Base-by-base conservation (phyloP, 64 coral and sea anemone species). In the Stichodactyla helianthus region DNA sequence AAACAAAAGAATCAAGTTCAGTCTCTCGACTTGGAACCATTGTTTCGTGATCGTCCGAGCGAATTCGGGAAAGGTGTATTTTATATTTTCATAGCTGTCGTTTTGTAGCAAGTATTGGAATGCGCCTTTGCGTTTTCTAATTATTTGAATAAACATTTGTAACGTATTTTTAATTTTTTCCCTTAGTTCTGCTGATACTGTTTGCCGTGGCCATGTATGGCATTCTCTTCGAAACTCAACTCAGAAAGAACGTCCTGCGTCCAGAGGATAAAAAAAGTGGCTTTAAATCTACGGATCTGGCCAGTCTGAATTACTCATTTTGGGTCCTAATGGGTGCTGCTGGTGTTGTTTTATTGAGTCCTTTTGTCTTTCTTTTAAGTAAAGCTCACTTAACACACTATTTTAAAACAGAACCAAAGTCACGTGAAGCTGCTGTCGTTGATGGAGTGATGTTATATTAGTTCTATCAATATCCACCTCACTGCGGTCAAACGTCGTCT, bases 401-500 rank as follows among this genome's bases (percentile, higher is more conserved):
- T 79, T 96, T 96, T 54, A 89, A 90, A 86, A 88, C 88, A 50
- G 16, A 15, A 18, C 54, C 44, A 20, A 87, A 88, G 77, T 50
- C 91, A 31, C 55, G 89, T 51, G 94, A 96, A 2, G 82, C 84
- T 59, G 82, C 88, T 19, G 86, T 84, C 28, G 87, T 70, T 5
- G 94, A 97, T 88, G 94, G 94, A 7, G 94, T 97, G 5, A 97
- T 97, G 94, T 84, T 96, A 52, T 96, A 96, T 80, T 96, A 87
- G n/a, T 44, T 44, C 35, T 44, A 44, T 44, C 35, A 44, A 44
- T 44, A 44, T 44, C 35, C 35, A 3, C 35, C 35, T 44, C 35
- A 44, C 35, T 44, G 35, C 35, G 35, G 35, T 44, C 35, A 44
- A 44, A 44, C 35, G 35, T 44, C 35, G 35, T 44, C 35, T 44